Conservation (phyloP, 2,113 vertebrate species). For the Eretmochelys imbricata region DNA sequence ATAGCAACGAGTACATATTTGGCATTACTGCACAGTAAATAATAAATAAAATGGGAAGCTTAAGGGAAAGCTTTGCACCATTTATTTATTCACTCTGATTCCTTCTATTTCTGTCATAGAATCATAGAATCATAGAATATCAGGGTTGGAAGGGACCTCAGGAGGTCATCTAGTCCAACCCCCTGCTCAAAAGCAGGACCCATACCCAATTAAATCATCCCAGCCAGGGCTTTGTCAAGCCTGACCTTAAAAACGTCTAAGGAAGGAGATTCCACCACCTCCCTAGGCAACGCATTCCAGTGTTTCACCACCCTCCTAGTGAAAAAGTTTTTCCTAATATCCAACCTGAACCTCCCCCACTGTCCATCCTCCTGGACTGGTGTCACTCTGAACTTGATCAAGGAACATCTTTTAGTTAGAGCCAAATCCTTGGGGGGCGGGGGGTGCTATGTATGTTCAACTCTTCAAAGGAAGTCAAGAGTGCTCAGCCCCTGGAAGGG, state of each 20-base stretch:
- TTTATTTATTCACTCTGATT: not conserved
- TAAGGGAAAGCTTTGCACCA: not conserved
- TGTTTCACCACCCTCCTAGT: no score
- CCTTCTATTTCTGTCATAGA: not conserved
- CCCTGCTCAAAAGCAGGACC: no score
- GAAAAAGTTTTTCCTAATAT: no score
- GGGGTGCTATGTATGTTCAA: not conserved
- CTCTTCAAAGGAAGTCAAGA: not conserved
- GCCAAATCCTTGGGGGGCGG: not conserved
- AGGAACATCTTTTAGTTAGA: not conserved
- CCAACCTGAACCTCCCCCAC: no score
- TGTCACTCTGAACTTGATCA: not conserved
- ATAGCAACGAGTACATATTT: not conserved
- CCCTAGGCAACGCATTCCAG: no score
- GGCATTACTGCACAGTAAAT: not conserved
- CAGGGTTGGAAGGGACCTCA: no score
- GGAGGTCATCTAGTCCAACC: no score
- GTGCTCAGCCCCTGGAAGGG: not conserved
- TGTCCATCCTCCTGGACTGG: not conserved
- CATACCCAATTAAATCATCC: no score
- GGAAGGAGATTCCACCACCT: no score
- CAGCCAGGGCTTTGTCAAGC: no score
- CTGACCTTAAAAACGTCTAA: no score
- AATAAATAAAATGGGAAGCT: not conserved
- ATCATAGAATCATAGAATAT: no score